A percentile compares a stretch with the other conserved stretches of the same genome.
Conservation (phyloP, 2,113 vertebrate genomes). For the Protobothrops flavoviridis region DNA sequence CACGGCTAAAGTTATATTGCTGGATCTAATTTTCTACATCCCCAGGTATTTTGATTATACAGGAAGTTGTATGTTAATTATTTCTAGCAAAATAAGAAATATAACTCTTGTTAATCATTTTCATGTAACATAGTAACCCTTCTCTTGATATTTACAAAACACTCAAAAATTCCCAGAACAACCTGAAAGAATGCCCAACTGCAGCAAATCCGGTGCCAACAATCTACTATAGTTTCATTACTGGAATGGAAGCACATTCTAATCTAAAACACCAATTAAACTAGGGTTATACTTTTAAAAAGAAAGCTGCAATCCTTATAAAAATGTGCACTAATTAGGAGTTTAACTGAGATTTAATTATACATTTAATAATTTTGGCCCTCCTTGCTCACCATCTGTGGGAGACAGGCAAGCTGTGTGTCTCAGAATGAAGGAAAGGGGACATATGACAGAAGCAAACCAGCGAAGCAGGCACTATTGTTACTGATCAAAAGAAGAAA, state of each 20-base stretch:
- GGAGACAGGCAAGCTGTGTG: not conserved
- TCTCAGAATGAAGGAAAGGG: not conserved
- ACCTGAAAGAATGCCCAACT: not conserved
- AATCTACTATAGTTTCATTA: not conserved
- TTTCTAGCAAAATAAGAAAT: not conserved
- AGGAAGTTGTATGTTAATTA: not conserved
- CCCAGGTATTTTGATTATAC: not conserved
- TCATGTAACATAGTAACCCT: not conserved
- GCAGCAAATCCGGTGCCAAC: not conserved
- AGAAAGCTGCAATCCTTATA: not conserved
- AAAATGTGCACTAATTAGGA: not conserved
- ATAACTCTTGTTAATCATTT: not conserved
- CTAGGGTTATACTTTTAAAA: not conserved
- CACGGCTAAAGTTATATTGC: not conserved
- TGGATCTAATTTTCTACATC: not conserved
- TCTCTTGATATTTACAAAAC: constrained; percentile 7
- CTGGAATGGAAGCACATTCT: not conserved
- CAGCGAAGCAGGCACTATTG: not conserved
- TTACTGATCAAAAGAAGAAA: not conserved
- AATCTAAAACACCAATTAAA: not conserved
- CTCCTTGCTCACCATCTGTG: not conserved
- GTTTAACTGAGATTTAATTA: not conserved
- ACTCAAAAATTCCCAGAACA: not conserved
- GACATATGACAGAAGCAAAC: not conserved
- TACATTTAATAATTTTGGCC: not conserved